phyloP scores from a whole-genome alignment of 2,113 vertebrate species.

The Hemicordylus capensis region DNA sequence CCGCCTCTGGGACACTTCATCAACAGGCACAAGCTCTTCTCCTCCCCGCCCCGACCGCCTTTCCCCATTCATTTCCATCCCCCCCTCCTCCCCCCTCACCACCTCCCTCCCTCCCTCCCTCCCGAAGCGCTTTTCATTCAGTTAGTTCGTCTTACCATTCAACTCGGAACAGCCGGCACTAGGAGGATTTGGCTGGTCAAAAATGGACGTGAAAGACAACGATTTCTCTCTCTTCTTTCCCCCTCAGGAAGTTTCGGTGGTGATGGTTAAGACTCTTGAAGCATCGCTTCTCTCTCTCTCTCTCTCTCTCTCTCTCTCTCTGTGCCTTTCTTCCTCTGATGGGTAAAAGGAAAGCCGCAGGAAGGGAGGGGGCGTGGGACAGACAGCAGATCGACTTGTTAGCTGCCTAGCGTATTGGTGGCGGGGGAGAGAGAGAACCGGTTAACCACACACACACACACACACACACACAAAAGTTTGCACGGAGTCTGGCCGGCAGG shows the following conservation, averaged over 20 bases:
- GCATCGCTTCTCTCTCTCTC: slow-evolving; percentile 65
- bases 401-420: slow-evolving; percentile 45
- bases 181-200: slow-evolving; percentile 63
- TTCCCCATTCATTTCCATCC: not conserved
- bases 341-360: slow-evolving; percentile 44
- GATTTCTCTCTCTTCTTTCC: not conserved
- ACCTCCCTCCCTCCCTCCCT: not conserved
- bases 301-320: not conserved
- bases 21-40: not conserved
- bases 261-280: slow-evolving; percentile 68
- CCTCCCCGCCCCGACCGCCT: not conserved
- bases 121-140: not conserved
- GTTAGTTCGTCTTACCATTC: slow-evolving; percentile 54
- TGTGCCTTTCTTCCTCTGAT: not conserved
- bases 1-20: not conserved
- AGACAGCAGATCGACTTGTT: slow-evolving; percentile 64
- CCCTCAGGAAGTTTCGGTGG: slow-evolving; percentile 52
- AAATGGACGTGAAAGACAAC: slow-evolving; percentile 15
- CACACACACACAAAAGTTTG: slow-evolving; percentile 74
- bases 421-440: too few relatives aligned
- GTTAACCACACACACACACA: too few relatives aligned
- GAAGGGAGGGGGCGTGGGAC: slow-evolving; percentile 48
- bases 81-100: not conserved
- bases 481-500: slow-evolving; percentile 53
- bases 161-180: slow-evolving; percentile 67